These are phyloP conservation scores for Rhincodon typus DNA, from an alignment of 2,797 vertebrate species.

Conservation along the genomic window DNA sequence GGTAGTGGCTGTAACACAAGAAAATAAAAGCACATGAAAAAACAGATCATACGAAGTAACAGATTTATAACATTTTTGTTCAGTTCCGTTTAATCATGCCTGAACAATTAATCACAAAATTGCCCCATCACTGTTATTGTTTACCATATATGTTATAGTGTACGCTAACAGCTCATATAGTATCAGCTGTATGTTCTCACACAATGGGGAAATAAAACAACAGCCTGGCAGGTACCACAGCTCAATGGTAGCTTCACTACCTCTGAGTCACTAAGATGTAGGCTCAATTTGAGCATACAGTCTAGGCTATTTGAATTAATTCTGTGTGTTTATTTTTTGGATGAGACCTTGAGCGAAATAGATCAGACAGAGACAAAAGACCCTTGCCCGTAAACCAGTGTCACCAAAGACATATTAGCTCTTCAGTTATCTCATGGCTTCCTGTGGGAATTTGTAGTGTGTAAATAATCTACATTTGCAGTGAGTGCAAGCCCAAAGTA, in stretches of 20 bases:
- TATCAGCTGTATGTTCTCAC: background rate
- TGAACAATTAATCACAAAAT: background rate
- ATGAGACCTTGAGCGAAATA: background rate
- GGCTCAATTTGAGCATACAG: background rate
- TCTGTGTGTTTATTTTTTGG: background rate
- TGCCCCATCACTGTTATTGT: background rate
- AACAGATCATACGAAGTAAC: background rate
- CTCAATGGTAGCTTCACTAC: background rate
- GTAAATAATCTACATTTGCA: background rate
- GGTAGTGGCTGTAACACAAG: no score
- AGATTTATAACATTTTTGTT: background rate
- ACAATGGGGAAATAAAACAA: background rate
- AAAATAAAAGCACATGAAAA: background rate
- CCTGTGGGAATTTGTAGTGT: background rate
- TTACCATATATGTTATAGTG: no score
- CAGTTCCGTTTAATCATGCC: background rate
- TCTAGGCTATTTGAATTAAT: background rate
- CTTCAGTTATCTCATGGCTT: background rate
- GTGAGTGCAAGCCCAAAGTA: background rate
- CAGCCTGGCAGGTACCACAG: background rate
- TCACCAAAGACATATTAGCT: background rate
- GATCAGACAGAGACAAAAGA: background rate
- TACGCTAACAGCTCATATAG: background rate
- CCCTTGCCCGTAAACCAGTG: background rate
- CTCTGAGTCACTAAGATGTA: background rate